Evolutionary conservation across 2,797 vertebrate species (phyloP).

Genomic region (Sebastes kiyomatsui): DNA sequence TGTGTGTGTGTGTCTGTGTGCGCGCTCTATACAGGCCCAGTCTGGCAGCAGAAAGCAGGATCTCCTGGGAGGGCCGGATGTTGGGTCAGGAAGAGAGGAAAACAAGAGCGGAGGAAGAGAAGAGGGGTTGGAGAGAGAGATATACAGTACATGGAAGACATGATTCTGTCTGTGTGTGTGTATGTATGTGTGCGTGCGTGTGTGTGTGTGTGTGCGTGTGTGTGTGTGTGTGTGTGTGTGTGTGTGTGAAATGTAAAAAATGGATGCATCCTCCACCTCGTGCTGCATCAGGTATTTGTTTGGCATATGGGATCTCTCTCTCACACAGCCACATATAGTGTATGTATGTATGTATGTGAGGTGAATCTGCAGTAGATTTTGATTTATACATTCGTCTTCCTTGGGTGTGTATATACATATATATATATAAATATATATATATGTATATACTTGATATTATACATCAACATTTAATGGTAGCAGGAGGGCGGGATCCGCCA

Average conservation of each 20-base stretch:
- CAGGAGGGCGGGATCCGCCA: constrained; percentile 45
- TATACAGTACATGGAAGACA: constrained; percentile 52
- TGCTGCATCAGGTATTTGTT: constrained; percentile 61
- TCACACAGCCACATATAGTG: constrained; percentile 4
- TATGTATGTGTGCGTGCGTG: background rate
- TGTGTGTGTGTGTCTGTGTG: constrained; percentile 10
- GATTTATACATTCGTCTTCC: constrained; percentile 49
- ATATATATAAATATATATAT: background rate
- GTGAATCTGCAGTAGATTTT: constrained; percentile 30
- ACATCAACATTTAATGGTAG: constrained; percentile 78
- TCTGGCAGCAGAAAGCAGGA: constrained; percentile 60
- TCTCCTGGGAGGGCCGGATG: constrained; percentile 69
- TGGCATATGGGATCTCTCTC: constrained; percentile 45
- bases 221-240: constrained; percentile 3
- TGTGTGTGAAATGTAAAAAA: constrained; percentile 60
- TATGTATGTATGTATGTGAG: constrained; percentile 15
- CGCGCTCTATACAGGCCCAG: constrained; percentile 33
- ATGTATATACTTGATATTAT: constrained; percentile 56
- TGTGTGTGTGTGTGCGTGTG: background rate
- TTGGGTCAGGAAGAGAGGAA: constrained; percentile 72
- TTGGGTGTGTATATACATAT: background rate
- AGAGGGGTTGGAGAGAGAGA: constrained; percentile 39
- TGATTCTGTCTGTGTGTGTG: constrained; percentile 8
- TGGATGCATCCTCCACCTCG: constrained; percentile 56
- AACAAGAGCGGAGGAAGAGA: constrained; percentile 62